Conservation (phyloP, 2,888 invertebrate genomes). For the Trachelus iudaicus region DNA sequence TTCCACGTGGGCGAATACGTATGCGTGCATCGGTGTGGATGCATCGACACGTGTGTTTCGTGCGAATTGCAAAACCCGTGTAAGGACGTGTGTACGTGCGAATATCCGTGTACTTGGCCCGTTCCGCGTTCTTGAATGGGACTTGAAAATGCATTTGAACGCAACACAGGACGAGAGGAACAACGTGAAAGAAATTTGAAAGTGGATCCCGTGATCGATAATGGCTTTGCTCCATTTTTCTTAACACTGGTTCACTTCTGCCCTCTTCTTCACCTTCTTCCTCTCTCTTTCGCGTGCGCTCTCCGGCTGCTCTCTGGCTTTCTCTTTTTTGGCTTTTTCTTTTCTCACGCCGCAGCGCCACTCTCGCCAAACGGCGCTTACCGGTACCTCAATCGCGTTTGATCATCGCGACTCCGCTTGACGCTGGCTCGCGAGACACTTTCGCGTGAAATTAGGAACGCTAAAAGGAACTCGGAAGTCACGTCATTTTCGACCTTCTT, state of each 20-base stretch:
- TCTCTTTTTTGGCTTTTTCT: slow-evolving; percentile 1
- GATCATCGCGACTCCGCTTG: neutral
- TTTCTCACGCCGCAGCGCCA: neutral
- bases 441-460: neutral
- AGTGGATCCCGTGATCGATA: neutral
- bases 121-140: neutral
- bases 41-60: neutral
- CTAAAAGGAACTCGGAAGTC: neutral
- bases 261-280: neutral
- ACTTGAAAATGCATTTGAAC: neutral
- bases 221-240: neutral
- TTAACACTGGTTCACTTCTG: neutral
- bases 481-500: neutral
- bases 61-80: neutral
- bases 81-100: neutral
- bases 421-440: neutral
- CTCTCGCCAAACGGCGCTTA: slow-evolving; percentile 14
- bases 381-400: slow-evolving; percentile 26
- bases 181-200: neutral
- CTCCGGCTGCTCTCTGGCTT: neutral
- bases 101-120: neutral
- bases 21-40: neutral
- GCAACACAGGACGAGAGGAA: neutral
- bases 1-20: neutral
- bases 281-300: neutral